Evolutionary conservation across 2,113 vertebrate species (phyloP).

Genomic region (Larimichthys crocea): DNA sequence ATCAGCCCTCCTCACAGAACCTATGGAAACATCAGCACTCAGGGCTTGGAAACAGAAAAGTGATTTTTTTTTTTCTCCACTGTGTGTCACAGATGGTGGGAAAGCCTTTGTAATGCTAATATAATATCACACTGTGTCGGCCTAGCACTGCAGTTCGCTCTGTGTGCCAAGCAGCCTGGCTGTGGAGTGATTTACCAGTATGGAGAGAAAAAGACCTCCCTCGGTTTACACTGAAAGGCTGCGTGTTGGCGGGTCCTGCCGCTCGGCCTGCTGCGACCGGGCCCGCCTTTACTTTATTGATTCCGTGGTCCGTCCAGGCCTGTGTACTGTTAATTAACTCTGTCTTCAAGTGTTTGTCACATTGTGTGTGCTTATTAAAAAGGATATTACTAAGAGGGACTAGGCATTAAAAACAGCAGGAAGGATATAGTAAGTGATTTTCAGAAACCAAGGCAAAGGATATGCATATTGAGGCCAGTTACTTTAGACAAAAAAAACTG

Average conservation of each 20-base stretch:
- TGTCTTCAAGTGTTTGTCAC: slow-evolving; percentile 60
- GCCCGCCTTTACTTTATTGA: slow-evolving; percentile 79
- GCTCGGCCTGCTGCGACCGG: slow-evolving; percentile 70
- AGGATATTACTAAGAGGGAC: slow-evolving; percentile 59
- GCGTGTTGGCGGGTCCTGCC: slow-evolving; percentile 71
- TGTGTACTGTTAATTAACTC: slow-evolving; percentile 80
- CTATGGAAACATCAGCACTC: slow-evolving; percentile 81
- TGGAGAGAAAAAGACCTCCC: slow-evolving; percentile 82
- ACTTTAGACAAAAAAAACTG: slow-evolving; percentile 12
- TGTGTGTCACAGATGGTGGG: slow-evolving; percentile 84
- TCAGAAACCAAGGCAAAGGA: slow-evolving; percentile 19
- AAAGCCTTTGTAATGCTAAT: slow-evolving; percentile 88
- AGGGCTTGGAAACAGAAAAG: slow-evolving; percentile 75
- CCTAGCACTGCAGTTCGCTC: slow-evolving; percentile 75
- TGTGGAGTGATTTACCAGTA: slow-evolving; percentile 83
- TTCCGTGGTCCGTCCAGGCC: slow-evolving; percentile 62
- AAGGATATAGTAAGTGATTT: slow-evolving; percentile 37
- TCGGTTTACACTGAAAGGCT: slow-evolving; percentile 78
- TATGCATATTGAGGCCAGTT: slow-evolving; percentile 2
- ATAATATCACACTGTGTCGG: slow-evolving; percentile 86
- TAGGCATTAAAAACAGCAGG: slow-evolving; percentile 52
- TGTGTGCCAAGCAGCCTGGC: slow-evolving; percentile 78
- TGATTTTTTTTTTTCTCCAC: slow-evolving; percentile 69
- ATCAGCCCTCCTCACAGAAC: slow-evolving; percentile 71
- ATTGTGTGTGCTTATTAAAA: slow-evolving; percentile 68